Conservation (phyloP, 2,113 vertebrate genomes). For the Polyodon spathula region DNA sequence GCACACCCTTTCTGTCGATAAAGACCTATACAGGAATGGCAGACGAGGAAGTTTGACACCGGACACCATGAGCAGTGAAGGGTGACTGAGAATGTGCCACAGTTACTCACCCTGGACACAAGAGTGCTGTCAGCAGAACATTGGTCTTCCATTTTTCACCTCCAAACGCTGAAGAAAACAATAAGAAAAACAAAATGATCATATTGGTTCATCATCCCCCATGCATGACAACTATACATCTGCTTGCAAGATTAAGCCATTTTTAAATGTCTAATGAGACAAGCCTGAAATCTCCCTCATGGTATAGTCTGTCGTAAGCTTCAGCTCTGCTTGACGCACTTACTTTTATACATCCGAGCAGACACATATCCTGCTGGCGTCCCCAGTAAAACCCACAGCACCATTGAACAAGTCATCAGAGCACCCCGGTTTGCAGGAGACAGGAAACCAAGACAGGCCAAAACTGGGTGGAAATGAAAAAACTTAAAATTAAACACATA, state of each 20-base stretch:
- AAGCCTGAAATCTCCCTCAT: not conserved
- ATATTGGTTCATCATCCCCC: not conserved
- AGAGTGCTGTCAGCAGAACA: constrained; percentile 86
- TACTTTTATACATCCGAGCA: constrained; percentile 69
- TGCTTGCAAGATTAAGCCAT: too few relatives aligned
- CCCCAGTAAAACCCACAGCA: constrained; percentile 90
- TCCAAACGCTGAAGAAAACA: constrained; percentile 73
- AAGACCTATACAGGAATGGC: too few relatives aligned
- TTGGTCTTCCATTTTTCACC: constrained; percentile 98
- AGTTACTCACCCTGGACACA: constrained; percentile 85
- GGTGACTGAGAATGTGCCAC: not conserved
- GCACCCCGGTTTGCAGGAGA: constrained; percentile 94
- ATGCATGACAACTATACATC: not conserved
- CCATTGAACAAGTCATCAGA: constrained; percentile 95
- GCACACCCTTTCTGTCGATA: too few relatives aligned
- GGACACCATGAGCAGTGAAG: too few relatives aligned
- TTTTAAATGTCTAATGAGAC: too few relatives aligned
- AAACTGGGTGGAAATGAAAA: constrained; percentile 53
- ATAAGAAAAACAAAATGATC: constrained; percentile 27
- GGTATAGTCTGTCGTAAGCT: not conserved
- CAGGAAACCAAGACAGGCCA: constrained; percentile 94
- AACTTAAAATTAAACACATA: constrained; percentile 1
- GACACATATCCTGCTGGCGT: constrained; percentile 93
- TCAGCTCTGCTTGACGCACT: constrained; percentile 13
- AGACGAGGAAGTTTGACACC: too few relatives aligned